Percentiles rank a stretch among this genome's conserved stretches.
Evolutionary conservation across 2,888 invertebrate genomes (phyloP).

Genomic region (Ormyrus pomaceus): DNA sequence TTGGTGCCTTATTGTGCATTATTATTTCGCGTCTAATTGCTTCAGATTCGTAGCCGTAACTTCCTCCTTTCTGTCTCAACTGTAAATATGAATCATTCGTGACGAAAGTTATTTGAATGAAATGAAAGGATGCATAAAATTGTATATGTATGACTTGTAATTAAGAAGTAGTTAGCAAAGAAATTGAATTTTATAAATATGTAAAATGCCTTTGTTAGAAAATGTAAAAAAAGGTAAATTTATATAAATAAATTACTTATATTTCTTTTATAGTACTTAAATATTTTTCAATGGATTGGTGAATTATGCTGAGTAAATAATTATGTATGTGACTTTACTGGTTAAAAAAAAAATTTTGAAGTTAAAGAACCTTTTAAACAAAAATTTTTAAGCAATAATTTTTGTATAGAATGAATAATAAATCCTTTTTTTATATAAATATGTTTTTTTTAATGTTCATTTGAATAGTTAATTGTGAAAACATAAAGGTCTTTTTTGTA

Average conservation of each 20-base stretch:
- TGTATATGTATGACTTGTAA: too few species aligned
- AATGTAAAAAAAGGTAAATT: neutral
- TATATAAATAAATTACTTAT: constrained; percentile 21
- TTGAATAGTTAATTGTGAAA: too few species aligned
- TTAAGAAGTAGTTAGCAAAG: too few species aligned
- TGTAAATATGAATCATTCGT: constrained; percentile 70
- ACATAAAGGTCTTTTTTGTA: too few species aligned
- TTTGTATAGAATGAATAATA: too few species aligned
- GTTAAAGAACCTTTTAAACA: too few species aligned
- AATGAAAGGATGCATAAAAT: neutral
- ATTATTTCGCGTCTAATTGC: constrained; percentile 83
- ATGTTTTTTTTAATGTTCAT: too few species aligned
- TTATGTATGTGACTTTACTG: neutral
- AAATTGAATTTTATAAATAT: neutral
- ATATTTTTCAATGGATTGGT: neutral
- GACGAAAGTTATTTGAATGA: neutral
- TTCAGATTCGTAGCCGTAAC: constrained; percentile 67
- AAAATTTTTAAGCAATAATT: too few species aligned
- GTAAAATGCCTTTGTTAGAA: neutral
- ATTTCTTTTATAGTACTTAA: neutral
- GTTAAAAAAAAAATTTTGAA: neutral
- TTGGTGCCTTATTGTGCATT: constrained; percentile 98
- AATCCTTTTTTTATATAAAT: too few species aligned
- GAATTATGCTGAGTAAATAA: too few species aligned
- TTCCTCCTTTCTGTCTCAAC: constrained; percentile 80